phyloP scores from a whole-genome alignment of 2,113 vertebrate species.

The Balaeniceps rex region DNA sequence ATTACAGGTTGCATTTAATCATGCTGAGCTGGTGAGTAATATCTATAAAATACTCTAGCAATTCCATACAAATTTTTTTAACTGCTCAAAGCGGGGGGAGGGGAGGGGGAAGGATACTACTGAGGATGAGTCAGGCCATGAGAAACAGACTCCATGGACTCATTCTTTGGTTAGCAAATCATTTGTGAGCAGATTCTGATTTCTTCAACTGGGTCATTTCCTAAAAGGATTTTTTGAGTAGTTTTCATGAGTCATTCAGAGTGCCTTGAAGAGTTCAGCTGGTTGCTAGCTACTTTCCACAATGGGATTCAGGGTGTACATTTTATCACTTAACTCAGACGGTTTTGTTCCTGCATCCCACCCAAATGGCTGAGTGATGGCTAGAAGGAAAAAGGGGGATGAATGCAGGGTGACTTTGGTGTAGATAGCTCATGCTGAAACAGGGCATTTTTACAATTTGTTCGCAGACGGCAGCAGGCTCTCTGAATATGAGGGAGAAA shows the following conservation, averaged over 20 bases:
- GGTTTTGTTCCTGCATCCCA: background rate
- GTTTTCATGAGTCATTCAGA: background rate
- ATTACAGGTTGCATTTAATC: constrained; percentile 6
- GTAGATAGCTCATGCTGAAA: background rate
- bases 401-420: background rate
- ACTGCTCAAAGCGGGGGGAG: background rate
- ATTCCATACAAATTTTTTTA: background rate
- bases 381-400: background rate
- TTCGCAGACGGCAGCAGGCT: background rate
- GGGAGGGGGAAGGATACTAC: background rate
- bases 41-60: background rate
- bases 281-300: background rate
- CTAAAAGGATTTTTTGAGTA: background rate
- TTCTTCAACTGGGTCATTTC: background rate
- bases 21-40: constrained; percentile 14
- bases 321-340: background rate
- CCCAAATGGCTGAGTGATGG: background rate
- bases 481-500: background rate
- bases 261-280: background rate
- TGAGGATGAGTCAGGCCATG: background rate
- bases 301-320: background rate
- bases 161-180: background rate
- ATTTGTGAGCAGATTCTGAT: background rate
- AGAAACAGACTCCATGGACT: background rate
- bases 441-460: background rate